Percentiles rank a stretch among this genome's conserved stretches.
Evolutionary conservation across 2,888 invertebrate genomes (phyloP).

Genomic region (Thera obeliscata): DNA sequence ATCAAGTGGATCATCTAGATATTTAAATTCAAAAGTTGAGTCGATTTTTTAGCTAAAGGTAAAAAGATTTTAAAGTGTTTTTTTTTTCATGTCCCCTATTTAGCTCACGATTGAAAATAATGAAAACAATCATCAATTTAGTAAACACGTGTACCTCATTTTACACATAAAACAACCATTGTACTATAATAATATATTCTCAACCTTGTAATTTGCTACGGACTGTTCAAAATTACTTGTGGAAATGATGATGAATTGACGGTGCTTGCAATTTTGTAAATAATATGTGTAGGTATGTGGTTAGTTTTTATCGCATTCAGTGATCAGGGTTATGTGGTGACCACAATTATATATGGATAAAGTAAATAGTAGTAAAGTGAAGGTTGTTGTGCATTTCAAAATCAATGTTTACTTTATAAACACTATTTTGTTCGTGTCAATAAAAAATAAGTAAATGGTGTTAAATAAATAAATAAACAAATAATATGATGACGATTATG

Average conservation of each 20-base stretch:
- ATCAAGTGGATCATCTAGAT: too few species aligned
- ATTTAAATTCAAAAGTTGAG: too few species aligned
- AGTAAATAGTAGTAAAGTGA: constrained; percentile 1
- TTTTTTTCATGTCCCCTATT: neutral
- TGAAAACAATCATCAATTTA: neutral
- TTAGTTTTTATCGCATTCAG: constrained; percentile 20
- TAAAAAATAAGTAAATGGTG: constrained; percentile 8
- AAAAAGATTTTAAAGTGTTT: too few species aligned
- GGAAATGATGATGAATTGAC: neutral
- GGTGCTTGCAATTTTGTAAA: constrained; percentile 11
- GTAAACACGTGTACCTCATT: neutral
- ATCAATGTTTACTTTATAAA: neutral
- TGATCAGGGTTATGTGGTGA: constrained; percentile 20
- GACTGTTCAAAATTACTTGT: constrained; percentile 9
- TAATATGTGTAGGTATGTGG: constrained; percentile 9
- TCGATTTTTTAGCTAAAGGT: too few species aligned
- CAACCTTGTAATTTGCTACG: constrained; percentile 16
- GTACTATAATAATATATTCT: constrained; percentile 4
- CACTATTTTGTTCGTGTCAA: neutral
- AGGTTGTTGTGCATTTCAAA: constrained; percentile 15
- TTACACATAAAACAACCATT: constrained; percentile 6
- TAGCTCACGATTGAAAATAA: neutral
- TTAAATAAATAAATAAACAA: neutral
- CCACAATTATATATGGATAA: neutral
- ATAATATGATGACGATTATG: neutral